Conservation (phyloP, 2,113 vertebrate genomes). For the Apeltes quadracus region DNA sequence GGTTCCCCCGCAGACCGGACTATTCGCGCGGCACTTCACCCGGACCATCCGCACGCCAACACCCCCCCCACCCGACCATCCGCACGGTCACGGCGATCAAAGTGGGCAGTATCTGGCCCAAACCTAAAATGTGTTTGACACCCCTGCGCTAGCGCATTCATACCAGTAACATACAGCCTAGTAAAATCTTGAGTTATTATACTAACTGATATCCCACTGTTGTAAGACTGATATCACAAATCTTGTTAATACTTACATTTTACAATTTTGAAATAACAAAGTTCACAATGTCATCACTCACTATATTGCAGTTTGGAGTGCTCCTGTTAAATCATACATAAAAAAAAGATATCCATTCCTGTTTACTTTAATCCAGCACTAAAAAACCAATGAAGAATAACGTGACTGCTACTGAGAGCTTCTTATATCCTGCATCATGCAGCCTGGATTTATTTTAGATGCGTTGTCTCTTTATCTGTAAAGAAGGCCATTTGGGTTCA, state of each 20-base stretch:
- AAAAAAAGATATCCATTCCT: not conserved
- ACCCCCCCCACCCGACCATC: no score
- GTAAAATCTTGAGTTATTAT: not conserved
- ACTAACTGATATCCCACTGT: not conserved
- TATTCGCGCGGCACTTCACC: no score
- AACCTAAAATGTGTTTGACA: no score
- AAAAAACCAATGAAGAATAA: not conserved
- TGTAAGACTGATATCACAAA: not conserved
- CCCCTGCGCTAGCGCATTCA: conserved; percentile 44
- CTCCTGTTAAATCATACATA: not conserved
- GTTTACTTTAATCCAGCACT: not conserved
- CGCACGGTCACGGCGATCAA: no score
- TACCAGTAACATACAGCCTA: conserved; percentile 9
- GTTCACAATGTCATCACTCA: not conserved
- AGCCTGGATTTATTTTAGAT: not conserved
- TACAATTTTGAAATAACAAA: not conserved
- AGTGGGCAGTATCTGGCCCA: no score
- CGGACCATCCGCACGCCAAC: no score
- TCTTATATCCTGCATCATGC: not conserved
- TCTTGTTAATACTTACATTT: not conserved
- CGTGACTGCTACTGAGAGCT: not conserved
- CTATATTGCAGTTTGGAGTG: not conserved
- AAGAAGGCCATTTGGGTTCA: not conserved
- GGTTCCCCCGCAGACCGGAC: no score
- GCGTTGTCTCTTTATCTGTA: not conserved